Percentiles rank a stretch among this genome's conserved stretches.
Conservation (phyloP, 2,797 vertebrate genomes). For the Lepidocolaptes lacrymiger region DNA sequence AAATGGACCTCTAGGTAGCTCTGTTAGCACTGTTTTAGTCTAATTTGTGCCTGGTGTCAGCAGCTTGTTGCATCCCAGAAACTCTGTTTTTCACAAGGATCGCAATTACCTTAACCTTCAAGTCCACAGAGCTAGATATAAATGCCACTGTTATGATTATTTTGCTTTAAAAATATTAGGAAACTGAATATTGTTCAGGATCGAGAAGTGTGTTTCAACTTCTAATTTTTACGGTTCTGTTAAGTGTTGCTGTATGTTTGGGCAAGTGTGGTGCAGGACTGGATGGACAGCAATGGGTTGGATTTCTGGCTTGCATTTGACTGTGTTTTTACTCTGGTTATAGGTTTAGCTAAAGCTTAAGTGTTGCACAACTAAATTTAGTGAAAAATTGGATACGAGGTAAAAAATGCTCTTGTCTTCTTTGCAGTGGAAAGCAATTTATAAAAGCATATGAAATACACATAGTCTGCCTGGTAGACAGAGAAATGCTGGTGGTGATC, state of each 20-base stretch:
- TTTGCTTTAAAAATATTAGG: not conserved
- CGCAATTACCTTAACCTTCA: not conserved
- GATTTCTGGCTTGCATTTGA: not conserved
- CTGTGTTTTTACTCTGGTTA: not conserved
- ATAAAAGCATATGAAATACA: not conserved
- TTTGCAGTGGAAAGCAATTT: not conserved
- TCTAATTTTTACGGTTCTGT: not conserved
- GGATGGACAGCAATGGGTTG: not conserved
- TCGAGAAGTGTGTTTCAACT: not conserved
- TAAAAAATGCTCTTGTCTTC: not conserved
- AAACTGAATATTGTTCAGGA: rapidly evolving
- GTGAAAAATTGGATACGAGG: not conserved
- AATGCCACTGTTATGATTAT: rapidly evolving
- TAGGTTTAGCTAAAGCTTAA: not conserved
- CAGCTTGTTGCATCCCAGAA: not conserved
- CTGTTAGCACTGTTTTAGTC: not conserved
- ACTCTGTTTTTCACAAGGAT: not conserved
- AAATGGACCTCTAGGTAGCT: rapidly evolving
- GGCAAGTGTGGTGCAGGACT: not conserved
- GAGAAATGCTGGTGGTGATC: not conserved
- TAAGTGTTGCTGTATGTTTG: not conserved
- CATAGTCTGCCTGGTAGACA: not conserved
- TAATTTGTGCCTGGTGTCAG: not conserved
- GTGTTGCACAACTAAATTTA: not conserved
- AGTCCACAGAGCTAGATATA: not conserved